These are phyloP conservation scores for Thripadectes ignobilis DNA, from an alignment of 2,797 vertebrate genomes.

Conservation along the genomic window DNA sequence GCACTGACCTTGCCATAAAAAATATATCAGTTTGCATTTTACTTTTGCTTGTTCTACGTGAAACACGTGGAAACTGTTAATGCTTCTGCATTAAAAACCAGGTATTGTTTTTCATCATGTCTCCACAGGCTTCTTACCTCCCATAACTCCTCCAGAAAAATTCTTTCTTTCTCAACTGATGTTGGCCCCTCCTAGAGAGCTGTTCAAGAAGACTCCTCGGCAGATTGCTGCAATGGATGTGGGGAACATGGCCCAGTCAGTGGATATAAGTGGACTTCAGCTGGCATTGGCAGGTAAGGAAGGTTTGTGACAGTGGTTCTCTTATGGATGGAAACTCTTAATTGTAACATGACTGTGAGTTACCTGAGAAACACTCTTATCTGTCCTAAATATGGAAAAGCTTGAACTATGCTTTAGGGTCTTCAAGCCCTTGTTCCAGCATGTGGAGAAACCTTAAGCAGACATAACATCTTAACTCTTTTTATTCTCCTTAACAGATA, in stretches of 20 bases:
- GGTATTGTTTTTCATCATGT: not conserved
- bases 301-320: not conserved
- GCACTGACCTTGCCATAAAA: not conserved
- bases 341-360: accelerated
- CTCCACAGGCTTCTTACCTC: constrained; percentile 90
- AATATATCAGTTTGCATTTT: not conserved
- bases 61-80: not conserved
- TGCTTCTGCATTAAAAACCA: not conserved
- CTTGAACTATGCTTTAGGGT: not conserved
- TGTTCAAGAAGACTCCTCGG: constrained; percentile 97
- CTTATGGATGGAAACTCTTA: not conserved
- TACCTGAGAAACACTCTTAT: not conserved
- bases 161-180: constrained; percentile 98
- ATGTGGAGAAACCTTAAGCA: not conserved
- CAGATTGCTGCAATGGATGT: constrained; percentile 96
- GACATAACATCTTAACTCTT: not conserved
- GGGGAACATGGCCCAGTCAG: constrained; percentile 87
- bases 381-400: not conserved
- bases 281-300: constrained; percentile 89
- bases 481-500: not conserved
- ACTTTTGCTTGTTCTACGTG: accelerated
- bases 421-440: not conserved
- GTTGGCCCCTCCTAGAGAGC: constrained; percentile 94
- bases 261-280: constrained; percentile 97
- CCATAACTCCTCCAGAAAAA: constrained; percentile 96